Evolutionary conservation across 2,797 vertebrate species (phyloP).

Genomic region (Carapus acus): DNA sequence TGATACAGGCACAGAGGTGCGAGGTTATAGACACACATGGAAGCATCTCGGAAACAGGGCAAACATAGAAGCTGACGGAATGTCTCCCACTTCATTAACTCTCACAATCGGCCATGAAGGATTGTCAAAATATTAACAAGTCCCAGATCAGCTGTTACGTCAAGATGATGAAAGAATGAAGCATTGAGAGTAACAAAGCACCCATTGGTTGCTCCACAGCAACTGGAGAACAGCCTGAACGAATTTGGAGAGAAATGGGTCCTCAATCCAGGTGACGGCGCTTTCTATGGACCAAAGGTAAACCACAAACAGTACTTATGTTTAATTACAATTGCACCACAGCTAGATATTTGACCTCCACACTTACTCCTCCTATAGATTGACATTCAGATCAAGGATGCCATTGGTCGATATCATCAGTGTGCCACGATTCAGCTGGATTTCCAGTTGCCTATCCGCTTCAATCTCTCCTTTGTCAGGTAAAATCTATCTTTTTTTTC

Average conservation of each 20-base stretch:
- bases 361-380: slow-evolving; percentile 79
- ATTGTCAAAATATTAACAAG: slow-evolving; percentile 49
- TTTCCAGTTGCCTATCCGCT: slow-evolving; percentile 94
- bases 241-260: slow-evolving; percentile 95
- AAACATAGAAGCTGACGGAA: slow-evolving; percentile 24
- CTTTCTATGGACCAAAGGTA: slow-evolving; percentile 98
- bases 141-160: slow-evolving; percentile 46
- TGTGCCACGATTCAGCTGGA: slow-evolving; percentile 97
- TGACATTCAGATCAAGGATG: slow-evolving; percentile 97
- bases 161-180: slow-evolving; percentile 48
- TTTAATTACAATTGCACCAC: no score
- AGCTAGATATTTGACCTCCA: no score
- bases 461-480: slow-evolving; percentile 93
- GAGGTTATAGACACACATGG: slow-evolving; percentile 10
- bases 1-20: slow-evolving; percentile 25
- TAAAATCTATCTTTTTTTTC: no score
- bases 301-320: no score
- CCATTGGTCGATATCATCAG: slow-evolving; percentile 95
- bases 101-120: slow-evolving; percentile 42
- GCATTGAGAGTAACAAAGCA: slow-evolving; percentile 20
- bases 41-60: slow-evolving; percentile 19
- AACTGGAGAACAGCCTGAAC: slow-evolving; percentile 96
- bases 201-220: slow-evolving; percentile 68
- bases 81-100: slow-evolving; percentile 51
- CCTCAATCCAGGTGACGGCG: slow-evolving; percentile 93